phyloP scores from a whole-genome alignment of 2,113 vertebrate species.

The Chloropsis hardwickii region DNA sequence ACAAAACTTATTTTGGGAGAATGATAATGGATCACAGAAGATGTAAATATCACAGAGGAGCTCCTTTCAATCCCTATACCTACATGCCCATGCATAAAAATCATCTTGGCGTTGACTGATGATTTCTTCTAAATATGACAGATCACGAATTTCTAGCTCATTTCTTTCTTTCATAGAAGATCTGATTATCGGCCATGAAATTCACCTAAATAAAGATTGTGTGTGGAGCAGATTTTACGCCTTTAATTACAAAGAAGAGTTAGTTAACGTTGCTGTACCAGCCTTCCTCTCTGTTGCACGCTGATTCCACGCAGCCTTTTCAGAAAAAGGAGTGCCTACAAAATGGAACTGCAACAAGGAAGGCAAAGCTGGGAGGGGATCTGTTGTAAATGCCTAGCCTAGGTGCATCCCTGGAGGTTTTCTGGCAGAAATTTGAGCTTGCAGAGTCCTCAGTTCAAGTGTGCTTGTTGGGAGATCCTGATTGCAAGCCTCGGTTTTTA shows the following conservation, averaged over 20 bases:
- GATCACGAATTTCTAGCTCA: constrained; percentile 8
- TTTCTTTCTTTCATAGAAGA: constrained; percentile 13
- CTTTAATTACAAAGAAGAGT: constrained; percentile 31
- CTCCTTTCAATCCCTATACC: not conserved
- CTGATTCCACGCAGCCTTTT: not conserved
- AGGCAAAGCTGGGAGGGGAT: not conserved
- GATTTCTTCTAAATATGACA: constrained; percentile 28
- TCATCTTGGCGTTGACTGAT: not conserved
- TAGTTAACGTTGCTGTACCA: not conserved
- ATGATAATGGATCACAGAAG: not conserved
- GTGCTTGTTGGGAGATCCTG: not conserved
- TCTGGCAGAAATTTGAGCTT: not conserved
- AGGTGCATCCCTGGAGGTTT: not conserved
- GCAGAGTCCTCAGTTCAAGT: not conserved
- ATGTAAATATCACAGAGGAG: not conserved
- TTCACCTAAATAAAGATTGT: constrained; percentile 40
- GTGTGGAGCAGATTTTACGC: constrained; percentile 19
- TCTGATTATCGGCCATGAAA: not conserved
- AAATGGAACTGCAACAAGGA: not conserved
- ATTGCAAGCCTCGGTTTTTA: not conserved
- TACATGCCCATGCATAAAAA: constrained; percentile 4
- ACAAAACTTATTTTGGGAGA: not conserved
- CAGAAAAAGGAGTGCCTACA: not conserved
- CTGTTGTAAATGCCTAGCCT: not conserved
- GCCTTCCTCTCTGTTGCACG: not conserved